phyloP scores from a whole-genome alignment of 2,888 invertebrate species.

The Alsophila aescularia region DNA sequence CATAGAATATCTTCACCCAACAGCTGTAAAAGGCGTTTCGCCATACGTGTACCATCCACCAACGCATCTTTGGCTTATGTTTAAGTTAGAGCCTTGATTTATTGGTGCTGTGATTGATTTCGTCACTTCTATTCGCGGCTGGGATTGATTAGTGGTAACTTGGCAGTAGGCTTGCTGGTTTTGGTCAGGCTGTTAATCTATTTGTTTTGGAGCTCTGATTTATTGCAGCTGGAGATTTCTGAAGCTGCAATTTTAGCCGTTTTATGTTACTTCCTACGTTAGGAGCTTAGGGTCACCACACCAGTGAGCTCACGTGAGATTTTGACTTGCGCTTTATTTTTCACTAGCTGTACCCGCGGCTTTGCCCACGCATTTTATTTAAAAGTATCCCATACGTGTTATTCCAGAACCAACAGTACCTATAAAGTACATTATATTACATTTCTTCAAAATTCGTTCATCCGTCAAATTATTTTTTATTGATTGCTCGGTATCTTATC shows the following conservation, averaged over 20 bases:
- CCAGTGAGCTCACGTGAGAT: no score
- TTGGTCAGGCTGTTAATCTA: constrained; percentile 9
- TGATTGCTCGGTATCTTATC: no score
- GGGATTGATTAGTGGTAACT: not conserved
- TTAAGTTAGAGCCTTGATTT: constrained; percentile 23
- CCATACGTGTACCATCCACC: constrained; percentile 20
- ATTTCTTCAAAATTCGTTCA: no score
- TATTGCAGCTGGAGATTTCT: constrained; percentile 4
- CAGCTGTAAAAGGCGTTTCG: constrained; percentile 16
- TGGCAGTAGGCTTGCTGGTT: not conserved
- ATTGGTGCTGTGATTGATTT: constrained; percentile 19
- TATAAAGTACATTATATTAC: no score
- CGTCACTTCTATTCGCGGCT: constrained; percentile 14
- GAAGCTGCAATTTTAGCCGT: not conserved
- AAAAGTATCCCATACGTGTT: no score
- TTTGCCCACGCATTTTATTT: no score
- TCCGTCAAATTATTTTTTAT: no score
- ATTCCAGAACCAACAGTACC: no score
- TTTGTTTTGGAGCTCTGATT: constrained; percentile 6
- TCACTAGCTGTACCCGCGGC: no score
- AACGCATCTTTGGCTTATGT: constrained; percentile 18
- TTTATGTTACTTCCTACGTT: not conserved
- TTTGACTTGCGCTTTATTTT: no score
- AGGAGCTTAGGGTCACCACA: no score
- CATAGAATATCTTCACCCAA: not conserved